Evolutionary conservation across 2,888 invertebrate genomes (phyloP), one percentile per base, ranked within the genome.

Genomic region (Macrophya alboannulata): DNA sequence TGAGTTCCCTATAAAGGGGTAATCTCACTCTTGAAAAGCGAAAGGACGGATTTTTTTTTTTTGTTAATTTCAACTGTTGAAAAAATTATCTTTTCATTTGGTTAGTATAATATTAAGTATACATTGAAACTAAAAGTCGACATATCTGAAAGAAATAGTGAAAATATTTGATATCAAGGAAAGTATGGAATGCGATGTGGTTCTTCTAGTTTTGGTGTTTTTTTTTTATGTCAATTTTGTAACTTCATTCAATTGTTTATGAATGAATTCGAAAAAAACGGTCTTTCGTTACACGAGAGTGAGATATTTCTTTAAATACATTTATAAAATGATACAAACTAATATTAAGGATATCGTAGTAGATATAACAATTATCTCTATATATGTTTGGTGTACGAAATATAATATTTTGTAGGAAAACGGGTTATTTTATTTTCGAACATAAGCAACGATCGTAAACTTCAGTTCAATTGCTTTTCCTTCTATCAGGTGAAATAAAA

Each of bases 331-430:
- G 43, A 45, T n/a, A 45, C 43, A 74, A 74, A 43, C 21, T 45
- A 74, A 74, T 21, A n/a, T 74, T 45, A 74, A 74, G 45, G n/a
- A n/a, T 45, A 45, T 37, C 17, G 17, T 68, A 68, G 68, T 37
- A 68, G 37, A 25, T 62, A 37, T 31, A 68, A 25, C 25, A 37
- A 68, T 12, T 12, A 68, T 68, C 55, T 55, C 68, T 68, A 25
- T 85, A 25, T 85, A 84, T 79, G 84, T 85, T 86, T 77, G 84
- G 77, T 85, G 84, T 86, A 71, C 71, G 43, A 84, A 72, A 65
- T 65, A 83, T 86, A 86, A 86, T 15, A 77, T 85, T 86, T 85
- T 85, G 72, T 79, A 48, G 71, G 77, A 71, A 84, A 84, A 84
- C 43, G 37, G 55, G 72, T 74, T 17, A 74, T 45, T 74, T 45